A percentile compares a stretch with the other conserved stretches of the same genome.
Evolutionary conservation across 2,888 invertebrate genomes (phyloP).

Genomic region (Coecobrya sp.): DNA sequence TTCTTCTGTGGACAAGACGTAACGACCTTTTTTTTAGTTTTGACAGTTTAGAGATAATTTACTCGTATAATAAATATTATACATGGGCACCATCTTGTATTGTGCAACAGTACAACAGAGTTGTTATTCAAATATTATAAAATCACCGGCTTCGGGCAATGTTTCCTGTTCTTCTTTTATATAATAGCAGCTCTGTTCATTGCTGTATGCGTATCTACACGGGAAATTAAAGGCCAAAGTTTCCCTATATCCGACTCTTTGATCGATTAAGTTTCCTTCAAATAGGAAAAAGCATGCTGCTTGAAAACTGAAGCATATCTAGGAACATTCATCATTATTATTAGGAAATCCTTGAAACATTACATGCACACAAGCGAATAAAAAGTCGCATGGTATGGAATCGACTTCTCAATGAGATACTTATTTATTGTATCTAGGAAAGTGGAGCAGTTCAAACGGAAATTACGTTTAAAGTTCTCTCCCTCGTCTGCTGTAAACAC

Average conservation of each 20-base stretch:
- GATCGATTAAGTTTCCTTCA: background rate
- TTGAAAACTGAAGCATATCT: background rate
- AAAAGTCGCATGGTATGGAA: background rate
- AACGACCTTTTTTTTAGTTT: constrained; percentile 8
- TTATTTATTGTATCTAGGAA: background rate
- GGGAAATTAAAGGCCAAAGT: constrained; percentile 1
- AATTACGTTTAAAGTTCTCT: constrained; percentile 1
- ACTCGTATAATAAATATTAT: background rate
- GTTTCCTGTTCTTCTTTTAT: too few relatives aligned
- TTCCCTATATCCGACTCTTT: background rate
- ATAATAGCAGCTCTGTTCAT: too few relatives aligned
- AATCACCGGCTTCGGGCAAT: background rate
- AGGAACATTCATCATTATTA: background rate
- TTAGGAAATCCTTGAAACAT: constrained; percentile 2
- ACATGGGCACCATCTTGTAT: background rate
- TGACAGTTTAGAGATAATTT: background rate
- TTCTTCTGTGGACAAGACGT: background rate
- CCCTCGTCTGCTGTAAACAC: background rate
- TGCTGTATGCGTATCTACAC: too few relatives aligned
- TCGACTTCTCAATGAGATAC: background rate
- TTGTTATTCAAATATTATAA: background rate
- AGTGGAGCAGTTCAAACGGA: constrained; percentile 3
- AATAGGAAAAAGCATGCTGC: background rate
- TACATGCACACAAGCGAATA: background rate
- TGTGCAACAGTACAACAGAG: background rate